phyloP scores from a whole-genome alignment of 2,113 vertebrate genomes.

The Numida meleagris region DNA sequence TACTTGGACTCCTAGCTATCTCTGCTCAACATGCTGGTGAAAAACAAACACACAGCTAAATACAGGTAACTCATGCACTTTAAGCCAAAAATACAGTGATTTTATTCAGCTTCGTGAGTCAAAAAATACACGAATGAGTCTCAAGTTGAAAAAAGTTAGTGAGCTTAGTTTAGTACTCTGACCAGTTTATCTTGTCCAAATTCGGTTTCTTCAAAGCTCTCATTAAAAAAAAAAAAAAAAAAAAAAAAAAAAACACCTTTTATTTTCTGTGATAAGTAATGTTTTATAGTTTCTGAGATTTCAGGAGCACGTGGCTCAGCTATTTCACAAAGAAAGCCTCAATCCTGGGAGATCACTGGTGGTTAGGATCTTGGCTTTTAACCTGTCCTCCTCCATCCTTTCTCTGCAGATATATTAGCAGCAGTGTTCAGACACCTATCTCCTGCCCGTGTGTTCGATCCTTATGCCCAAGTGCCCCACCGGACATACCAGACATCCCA shows the following conservation, averaged over 20 bases:
- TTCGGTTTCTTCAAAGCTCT: neutral
- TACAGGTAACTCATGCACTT: neutral
- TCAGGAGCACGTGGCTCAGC: neutral
- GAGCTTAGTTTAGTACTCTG: neutral
- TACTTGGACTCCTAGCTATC: neutral
- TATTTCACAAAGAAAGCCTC: neutral
- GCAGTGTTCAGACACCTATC: neutral
- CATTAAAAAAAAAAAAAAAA: neutral
- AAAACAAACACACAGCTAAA: neutral
- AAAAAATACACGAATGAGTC: neutral
- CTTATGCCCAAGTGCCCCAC: neutral
- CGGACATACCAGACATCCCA: conserved; percentile 23
- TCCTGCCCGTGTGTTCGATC: neutral
- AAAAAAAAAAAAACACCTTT: no score
- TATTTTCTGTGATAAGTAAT: neutral
- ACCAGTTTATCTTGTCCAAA: neutral
- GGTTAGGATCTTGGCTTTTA: neutral
- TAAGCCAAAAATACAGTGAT: neutral
- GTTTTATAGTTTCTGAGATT: neutral
- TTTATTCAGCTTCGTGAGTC: neutral
- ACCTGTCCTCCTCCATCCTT: neutral
- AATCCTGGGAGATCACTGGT: neutral
- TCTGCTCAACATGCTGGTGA: neutral
- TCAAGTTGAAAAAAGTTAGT: neutral
- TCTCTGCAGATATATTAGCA: neutral